These are phyloP conservation scores for Gila orcuttii DNA, from an alignment of 2,113 vertebrate genomes.

Conservation along the genomic window DNA sequence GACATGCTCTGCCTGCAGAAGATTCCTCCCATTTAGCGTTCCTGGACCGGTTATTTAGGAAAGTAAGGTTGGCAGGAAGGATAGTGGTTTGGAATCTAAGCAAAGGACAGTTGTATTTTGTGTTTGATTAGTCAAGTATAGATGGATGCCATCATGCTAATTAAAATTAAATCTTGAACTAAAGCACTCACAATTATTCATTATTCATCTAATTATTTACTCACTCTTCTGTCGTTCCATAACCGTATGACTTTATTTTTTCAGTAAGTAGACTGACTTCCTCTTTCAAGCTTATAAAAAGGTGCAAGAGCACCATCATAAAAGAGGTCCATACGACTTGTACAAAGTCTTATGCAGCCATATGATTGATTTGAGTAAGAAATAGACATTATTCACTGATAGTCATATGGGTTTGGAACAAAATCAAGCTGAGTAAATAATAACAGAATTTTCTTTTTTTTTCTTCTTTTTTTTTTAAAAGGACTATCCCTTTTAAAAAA, in stretches of 20 bases:
- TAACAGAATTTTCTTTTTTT: not conserved
- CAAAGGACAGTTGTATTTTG: not conserved
- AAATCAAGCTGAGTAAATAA: not conserved
- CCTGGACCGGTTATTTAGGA: not conserved
- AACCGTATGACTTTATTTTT: not conserved
- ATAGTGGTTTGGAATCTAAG: not conserved
- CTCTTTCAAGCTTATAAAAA: not conserved
- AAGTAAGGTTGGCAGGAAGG: not conserved
- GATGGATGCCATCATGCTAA: not conserved
- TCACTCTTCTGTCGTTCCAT: not conserved
- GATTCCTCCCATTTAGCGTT: conserved; percentile 2
- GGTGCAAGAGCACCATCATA: not conserved
- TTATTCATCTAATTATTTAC: not conserved
- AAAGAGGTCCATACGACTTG: not conserved
- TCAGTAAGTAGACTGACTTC: not conserved
- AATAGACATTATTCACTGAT: not conserved
- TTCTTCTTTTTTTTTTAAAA: not conserved
- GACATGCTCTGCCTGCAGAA: conserved; percentile 23
- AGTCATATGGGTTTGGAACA: not conserved
- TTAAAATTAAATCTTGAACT: not conserved
- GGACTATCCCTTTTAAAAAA: not conserved
- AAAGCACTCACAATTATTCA: not conserved
- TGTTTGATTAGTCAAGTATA: not conserved
- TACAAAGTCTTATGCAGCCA: not conserved
- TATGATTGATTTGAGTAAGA: not conserved